Evolutionary conservation across 2,797 vertebrate genomes (phyloP).

Genomic region (Leptatherina wallacei): DNA sequence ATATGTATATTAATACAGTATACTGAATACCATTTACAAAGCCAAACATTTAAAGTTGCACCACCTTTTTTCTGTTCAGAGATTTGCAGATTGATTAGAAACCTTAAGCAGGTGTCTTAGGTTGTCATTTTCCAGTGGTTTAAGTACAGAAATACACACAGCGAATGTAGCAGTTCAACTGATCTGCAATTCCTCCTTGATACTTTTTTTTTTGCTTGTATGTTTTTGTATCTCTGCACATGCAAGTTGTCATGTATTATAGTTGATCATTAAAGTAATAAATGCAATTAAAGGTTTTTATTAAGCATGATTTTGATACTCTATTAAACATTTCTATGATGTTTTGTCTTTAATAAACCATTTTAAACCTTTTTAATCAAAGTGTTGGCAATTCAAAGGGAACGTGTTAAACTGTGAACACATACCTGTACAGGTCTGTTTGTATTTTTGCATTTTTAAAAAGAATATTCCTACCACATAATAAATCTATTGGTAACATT

Average conservation of each 20-base stretch:
- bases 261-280: slow-evolving; percentile 86
- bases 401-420: slow-evolving; percentile 96
- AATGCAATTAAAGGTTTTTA: slow-evolving; percentile 90
- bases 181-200: slow-evolving; percentile 63
- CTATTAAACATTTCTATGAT: slow-evolving; percentile 88
- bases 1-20: slow-evolving; percentile 20
- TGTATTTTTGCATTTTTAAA: slow-evolving; percentile 83
- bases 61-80: slow-evolving; percentile 23
- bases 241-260: slow-evolving; percentile 86
- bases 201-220: slow-evolving; percentile 59
- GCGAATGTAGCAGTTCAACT: slow-evolving; percentile 70
- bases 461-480: slow-evolving; percentile 87
- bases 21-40: slow-evolving; percentile 54
- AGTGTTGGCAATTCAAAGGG: slow-evolving; percentile 88
- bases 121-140: slow-evolving; percentile 32
- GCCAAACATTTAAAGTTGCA: slow-evolving; percentile 45
- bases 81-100: slow-evolving; percentile 49
- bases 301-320: slow-evolving; percentile 86
- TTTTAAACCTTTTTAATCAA: slow-evolving; percentile 83
- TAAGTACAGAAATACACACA: slow-evolving; percentile 32
- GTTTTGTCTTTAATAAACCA: slow-evolving; percentile 88
- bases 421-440: slow-evolving; percentile 90
- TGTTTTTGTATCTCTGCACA: slow-evolving; percentile 87
- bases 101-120: slow-evolving; percentile 28
- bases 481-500: slow-evolving; percentile 87